Base-by-base conservation (phyloP, 37 sponge, comb jelly and placozoan species). In the Beroe forskalii region DNA sequence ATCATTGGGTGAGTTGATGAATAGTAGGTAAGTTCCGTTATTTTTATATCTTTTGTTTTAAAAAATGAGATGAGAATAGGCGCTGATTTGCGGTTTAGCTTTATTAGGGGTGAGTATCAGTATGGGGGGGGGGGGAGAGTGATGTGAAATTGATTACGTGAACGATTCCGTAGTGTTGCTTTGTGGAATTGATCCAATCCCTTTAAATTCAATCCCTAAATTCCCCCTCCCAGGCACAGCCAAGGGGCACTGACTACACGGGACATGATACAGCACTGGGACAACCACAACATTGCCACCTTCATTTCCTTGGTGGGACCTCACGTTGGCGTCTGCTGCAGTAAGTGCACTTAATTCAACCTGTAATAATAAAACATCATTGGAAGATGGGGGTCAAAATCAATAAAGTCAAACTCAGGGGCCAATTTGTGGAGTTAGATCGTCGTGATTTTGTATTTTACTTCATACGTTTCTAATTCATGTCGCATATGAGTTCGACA, bases 291-390 rank as follows among this genome's bases (percentile, higher is more conserved):
- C 66, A 63, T 63, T 20, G 25, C 66, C 9, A 63, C 14, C 4
- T 63, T 63, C 25, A 63, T 63, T 19, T 63, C 66, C 4, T 20
- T 63, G n/a, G 66, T 30, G 25, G 66, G 66, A 8, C 66, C 66
- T 20, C 66, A 63, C n/a, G 25, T 63, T 24, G 66, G 66, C 23
- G 66, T 63, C 66, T n/a, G n/a, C n/a, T n/a, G n/a, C n/a, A n/a
- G n/a, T n/a, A n/a, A n/a, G n/a, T n/a, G n/a, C n/a, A n/a, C n/a
- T n/a, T n/a, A n/a, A n/a, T n/a, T n/a, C n/a, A n/a, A n/a, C n/a
- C n/a, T n/a, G n/a, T n/a, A n/a, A n/a, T n/a, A n/a, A n/a, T n/a
- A n/a, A n/a, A n/a, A n/a, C n/a, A n/a, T n/a, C n/a, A n/a, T n/a
- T n/a, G n/a, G n/a, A n/a, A n/a, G n/a, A n/a, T n/a, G n/a, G n/a